Conservation (phyloP, 2,888 invertebrate genomes). For the Sympetrum striolatum region DNA sequence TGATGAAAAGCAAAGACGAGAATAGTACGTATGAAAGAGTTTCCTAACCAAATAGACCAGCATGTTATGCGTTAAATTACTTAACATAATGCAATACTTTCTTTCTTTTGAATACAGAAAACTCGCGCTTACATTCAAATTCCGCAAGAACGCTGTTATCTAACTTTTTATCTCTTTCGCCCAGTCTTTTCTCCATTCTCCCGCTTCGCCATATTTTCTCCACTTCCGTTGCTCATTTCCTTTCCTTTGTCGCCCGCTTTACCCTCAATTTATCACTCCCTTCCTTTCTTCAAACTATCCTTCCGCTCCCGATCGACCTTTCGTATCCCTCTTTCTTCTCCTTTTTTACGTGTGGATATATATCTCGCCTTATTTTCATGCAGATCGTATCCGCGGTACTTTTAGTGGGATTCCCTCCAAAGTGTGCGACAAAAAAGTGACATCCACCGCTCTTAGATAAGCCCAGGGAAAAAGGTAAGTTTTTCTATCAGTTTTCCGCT, state of each 20-base stretch:
- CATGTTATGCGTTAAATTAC: no score
- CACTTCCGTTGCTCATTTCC: not conserved
- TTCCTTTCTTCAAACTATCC: not conserved
- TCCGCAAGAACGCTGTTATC: not conserved
- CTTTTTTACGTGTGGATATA: not conserved
- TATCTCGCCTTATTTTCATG: conserved; percentile 35
- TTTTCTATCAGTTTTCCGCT: not conserved
- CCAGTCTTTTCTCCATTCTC: not conserved
- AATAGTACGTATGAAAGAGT: no score
- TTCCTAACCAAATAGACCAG: no score
- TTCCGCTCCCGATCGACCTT: not conserved
- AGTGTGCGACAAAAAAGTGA: not conserved
- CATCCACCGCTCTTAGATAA: not conserved
- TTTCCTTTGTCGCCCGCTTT: not conserved
- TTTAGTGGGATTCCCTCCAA: conserved; percentile 18
- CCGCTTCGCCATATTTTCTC: not conserved
- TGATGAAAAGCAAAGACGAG: no score
- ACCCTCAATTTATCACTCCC: not conserved
- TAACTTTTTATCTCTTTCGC: not conserved
- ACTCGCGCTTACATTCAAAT: no score
- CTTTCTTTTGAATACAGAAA: no score
- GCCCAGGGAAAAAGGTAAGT: not conserved
- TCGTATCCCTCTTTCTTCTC: not conserved
- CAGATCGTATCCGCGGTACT: conserved; percentile 36
- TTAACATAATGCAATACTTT: no score